Base-by-base conservation (phyloP, 2,888 invertebrate genomes). In the Fragum whitleyi region DNA sequence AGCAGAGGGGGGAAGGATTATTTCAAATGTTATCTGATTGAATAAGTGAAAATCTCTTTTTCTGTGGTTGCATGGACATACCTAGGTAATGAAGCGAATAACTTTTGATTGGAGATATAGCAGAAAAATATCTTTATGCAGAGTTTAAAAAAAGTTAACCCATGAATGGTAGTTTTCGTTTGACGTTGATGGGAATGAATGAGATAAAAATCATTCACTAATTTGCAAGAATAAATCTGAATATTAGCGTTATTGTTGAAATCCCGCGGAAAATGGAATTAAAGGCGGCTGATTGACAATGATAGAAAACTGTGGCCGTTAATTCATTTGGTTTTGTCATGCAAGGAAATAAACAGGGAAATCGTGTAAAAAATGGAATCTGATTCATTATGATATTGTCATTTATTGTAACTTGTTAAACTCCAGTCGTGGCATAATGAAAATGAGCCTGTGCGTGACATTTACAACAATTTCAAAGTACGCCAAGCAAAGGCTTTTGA, bases 271-370 rank as follows among this genome's bases (percentile, higher is more conserved):
- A 65, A 65, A 65, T 26, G 65, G 36, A 65, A 65, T 65, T 39
- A 65, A 65, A 65, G 14, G 47, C 47, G 3, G 7, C 47, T 36
- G 47, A 47, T 47, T 47, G 47, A n/a, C 47, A n/a, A 36, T 62
- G 36, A 23, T 26, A 28, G 57, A 57, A 57, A 57, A 19, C 7
- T 11, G 57, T 57, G 23, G 26, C 28, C 28, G 61, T 61, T 32
- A 28, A 61, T 61, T 61, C 61, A 61, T 61, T 29, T 29, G 19
- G 32, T 32, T 32, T 61, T 61, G 61, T 61, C 61, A 61, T 61
- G 61, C 61, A 61, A 61, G 61, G 61, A 61, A 61, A 61, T 61
- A 61, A 61, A 61, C 61, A 32, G 61, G 61, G 16, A 32, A 61
- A 32, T 61, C 61, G 57, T 61, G 61, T 61, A 32, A 61, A 61